Conservation (phyloP, 2,888 invertebrate species). For the Hermaeophaga mercurialis region DNA sequence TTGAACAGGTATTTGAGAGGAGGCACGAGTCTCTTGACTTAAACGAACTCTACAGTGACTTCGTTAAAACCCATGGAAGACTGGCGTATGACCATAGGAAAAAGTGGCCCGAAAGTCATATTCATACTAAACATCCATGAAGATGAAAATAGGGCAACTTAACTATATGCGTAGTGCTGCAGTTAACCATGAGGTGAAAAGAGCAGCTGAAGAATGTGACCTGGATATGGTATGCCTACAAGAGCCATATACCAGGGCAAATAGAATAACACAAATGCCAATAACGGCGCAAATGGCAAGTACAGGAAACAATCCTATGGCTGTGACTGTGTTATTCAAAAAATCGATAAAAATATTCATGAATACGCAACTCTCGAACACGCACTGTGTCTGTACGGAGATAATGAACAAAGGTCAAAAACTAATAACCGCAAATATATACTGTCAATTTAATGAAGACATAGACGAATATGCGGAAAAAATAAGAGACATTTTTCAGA, state of each 20-base stretch:
- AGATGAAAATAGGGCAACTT: no score
- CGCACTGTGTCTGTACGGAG: conserved; percentile 1
- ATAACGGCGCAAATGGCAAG: neutral
- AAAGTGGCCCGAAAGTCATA: neutral
- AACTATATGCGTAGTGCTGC: no score
- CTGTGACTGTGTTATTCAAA: neutral
- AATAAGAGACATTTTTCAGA: neutral
- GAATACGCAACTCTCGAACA: neutral
- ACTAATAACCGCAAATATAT: neutral
- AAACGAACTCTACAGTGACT: conserved; percentile 1
- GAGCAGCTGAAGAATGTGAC: neutral
- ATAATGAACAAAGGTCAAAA: neutral
- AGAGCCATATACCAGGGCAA: neutral
- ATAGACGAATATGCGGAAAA: neutral
- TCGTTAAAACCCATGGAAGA: neutral
- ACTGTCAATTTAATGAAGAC: conserved; percentile 3
- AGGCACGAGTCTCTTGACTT: neutral
- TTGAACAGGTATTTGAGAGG: neutral
- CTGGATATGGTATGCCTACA: conserved; percentile 2
- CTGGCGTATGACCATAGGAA: neutral
- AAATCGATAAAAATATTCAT: neutral
- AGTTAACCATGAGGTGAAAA: no score
- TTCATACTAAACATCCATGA: neutral
- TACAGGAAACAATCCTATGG: neutral
- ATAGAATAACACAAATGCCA: neutral